phyloP scores from a whole-genome alignment of 2,888 invertebrate species.

The Orchesella flavescens region DNA sequence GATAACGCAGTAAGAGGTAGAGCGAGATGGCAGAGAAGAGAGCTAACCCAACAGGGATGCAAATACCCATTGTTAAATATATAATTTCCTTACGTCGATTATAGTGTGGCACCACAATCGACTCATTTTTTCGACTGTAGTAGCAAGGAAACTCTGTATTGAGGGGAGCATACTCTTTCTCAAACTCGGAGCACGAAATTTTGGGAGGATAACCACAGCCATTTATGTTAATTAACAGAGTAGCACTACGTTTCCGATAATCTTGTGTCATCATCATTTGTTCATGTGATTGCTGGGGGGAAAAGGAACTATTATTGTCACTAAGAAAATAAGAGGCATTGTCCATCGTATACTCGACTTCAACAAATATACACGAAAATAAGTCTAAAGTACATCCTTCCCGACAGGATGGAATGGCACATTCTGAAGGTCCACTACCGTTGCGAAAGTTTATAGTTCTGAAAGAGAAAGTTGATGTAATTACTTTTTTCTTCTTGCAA shows the following conservation, averaged over 20 bases:
- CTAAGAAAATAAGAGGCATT: not conserved
- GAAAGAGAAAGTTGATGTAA: slow-evolving; percentile 14
- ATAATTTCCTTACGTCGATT: slow-evolving; percentile 80
- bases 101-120: slow-evolving; percentile 88
- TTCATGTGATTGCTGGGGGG: not conserved
- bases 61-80: slow-evolving; percentile 58
- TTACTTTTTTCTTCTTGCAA: not conserved
- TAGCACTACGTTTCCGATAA: slow-evolving; percentile 73
- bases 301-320: not conserved
- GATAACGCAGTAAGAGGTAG: slow-evolving; percentile 62
- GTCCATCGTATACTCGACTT: slow-evolving; percentile 77
- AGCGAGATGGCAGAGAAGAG: slow-evolving; percentile 58
- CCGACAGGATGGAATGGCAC: slow-evolving; percentile 86
- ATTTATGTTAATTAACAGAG: slow-evolving; percentile 85
- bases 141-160: slow-evolving; percentile 81
- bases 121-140: slow-evolving; percentile 79
- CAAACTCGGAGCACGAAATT: slow-evolving; percentile 85
- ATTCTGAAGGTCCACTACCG: slow-evolving; percentile 81
- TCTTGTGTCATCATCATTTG: not conserved
- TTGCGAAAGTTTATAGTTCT: slow-evolving; percentile 69
- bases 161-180: slow-evolving; percentile 81
- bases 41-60: slow-evolving; percentile 57
- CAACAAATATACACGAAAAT: slow-evolving; percentile 81
- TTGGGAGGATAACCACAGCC: slow-evolving; percentile 88
- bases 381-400: slow-evolving; percentile 88